Conservation (phyloP, 2,888 invertebrate genomes). For the Stramonita haemastoma region DNA sequence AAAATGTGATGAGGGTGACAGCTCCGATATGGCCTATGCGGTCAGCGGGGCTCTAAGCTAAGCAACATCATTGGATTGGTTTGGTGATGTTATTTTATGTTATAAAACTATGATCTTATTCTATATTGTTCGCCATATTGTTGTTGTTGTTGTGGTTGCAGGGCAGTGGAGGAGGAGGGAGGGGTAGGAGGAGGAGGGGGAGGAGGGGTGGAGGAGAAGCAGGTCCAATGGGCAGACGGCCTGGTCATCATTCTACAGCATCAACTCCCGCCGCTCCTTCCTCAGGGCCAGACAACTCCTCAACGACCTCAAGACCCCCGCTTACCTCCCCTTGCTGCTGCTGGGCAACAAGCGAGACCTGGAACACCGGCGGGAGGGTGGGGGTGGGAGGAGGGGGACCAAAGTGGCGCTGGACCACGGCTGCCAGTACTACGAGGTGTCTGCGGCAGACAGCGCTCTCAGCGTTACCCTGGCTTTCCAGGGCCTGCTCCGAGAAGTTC, state of each 20-base stretch:
- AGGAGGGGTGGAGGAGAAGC: slow-evolving; percentile 36
- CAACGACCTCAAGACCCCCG: slow-evolving; percentile 79
- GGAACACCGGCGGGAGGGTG: slow-evolving; percentile 78
- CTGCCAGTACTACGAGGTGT: slow-evolving; percentile 69
- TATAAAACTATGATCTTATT: no score
- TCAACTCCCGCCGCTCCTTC: slow-evolving; percentile 87
- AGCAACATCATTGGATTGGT: no score
- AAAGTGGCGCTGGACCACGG: slow-evolving; percentile 63
- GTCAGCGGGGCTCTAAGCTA: no score
- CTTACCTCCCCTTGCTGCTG: slow-evolving; percentile 86
- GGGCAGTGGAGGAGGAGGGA: no score
- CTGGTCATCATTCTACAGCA: slow-evolving; percentile 89
- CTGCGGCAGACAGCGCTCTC: slow-evolving; percentile 65
- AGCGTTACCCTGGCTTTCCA: slow-evolving; percentile 66
- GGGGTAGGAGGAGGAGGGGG: no score
- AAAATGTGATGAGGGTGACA: no score
- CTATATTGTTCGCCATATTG: neutral
- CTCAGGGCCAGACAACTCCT: slow-evolving; percentile 76
- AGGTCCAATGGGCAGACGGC: slow-evolving; percentile 85
- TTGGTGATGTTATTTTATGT: no score
- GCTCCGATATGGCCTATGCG: no score
- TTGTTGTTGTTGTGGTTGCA: neutral
- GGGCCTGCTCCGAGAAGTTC: slow-evolving; percentile 62
- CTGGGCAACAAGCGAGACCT: slow-evolving; percentile 90
- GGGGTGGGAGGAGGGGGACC: slow-evolving; percentile 80